These are phyloP conservation scores for Pitta sordida DNA, from an alignment of 2,113 vertebrate genomes.

Conservation along the genomic window DNA sequence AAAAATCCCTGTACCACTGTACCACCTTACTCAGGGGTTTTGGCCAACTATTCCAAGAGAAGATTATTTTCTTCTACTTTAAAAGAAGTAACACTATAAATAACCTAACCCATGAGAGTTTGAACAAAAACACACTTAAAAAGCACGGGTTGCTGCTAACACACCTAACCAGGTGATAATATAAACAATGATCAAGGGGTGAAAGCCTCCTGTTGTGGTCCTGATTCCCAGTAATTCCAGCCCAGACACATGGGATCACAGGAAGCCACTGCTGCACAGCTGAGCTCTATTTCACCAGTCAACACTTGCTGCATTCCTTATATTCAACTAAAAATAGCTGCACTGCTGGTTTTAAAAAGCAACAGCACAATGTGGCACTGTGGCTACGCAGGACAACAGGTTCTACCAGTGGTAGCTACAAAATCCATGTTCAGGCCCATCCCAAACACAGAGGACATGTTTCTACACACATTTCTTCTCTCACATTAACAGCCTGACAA, in stretches of 20 bases:
- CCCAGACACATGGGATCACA: not conserved
- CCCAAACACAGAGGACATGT: not conserved
- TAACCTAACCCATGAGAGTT: not conserved
- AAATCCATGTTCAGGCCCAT: not conserved
- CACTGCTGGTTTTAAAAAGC: not conserved
- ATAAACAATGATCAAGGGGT: not conserved
- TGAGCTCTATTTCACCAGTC: not conserved
- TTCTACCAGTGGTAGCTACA: not conserved
- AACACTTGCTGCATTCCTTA: not conserved
- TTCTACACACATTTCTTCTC: not conserved
- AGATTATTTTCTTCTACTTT: not conserved
- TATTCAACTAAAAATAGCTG: not conserved
- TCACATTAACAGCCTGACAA: not conserved
- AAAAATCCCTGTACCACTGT: not conserved
- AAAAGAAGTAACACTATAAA: not conserved
- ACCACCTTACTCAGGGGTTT: not conserved
- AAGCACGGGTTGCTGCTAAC: not conserved
- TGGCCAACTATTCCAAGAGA: not conserved
- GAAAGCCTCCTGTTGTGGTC: not conserved
- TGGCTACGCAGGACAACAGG: rapidly evolving
- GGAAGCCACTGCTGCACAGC: not conserved
- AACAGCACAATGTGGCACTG: not conserved
- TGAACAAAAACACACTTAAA: not conserved
- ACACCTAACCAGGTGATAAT: not conserved
- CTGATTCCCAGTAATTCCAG: not conserved